Percentiles rank a stretch among this genome's conserved stretches.
These are phyloP conservation scores for Paradoxurus hermaphroditus DNA, from an alignment of 2,113 vertebrate genomes.

Conservation along the genomic window DNA sequence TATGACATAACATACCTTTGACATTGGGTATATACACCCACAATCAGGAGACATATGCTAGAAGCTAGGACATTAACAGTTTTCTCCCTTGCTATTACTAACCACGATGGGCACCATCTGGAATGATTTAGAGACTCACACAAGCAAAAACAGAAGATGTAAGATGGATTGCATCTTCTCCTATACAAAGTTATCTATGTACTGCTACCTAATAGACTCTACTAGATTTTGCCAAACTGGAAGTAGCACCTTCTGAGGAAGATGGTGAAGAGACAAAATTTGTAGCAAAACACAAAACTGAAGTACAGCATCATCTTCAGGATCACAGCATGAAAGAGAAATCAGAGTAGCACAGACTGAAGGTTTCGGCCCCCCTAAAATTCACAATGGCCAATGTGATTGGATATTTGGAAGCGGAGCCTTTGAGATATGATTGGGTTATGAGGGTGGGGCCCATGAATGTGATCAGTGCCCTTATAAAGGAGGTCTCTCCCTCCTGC, in stretches of 20 bases:
- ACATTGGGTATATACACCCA: background rate
- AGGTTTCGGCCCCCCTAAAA: background rate
- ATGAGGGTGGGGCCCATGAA: background rate
- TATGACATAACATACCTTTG: conserved; percentile 15
- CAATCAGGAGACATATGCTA: conserved; percentile 38
- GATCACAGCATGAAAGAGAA: conserved; percentile 15
- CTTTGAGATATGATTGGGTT: background rate
- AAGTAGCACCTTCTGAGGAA: conserved; percentile 11
- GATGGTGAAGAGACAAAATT: background rate
- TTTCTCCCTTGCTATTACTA: conserved; percentile 56
- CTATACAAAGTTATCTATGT: conserved; percentile 22
- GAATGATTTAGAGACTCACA: conserved; percentile 32
- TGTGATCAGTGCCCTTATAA: background rate
- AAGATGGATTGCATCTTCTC: conserved; percentile 24
- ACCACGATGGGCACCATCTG: conserved; percentile 40
- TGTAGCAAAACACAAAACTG: conserved; percentile 29
- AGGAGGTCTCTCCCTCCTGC: background rate
- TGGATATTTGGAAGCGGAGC: background rate
- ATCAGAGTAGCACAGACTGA: background rate
- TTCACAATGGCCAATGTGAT: background rate
- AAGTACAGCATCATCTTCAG: background rate
- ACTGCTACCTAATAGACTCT: background rate
- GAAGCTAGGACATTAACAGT: conserved; percentile 38
- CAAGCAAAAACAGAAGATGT: conserved; percentile 16
- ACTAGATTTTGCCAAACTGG: background rate